phyloP scores from a whole-genome alignment of 92 coral and sea anemone species.

The Muricea muricata region DNA sequence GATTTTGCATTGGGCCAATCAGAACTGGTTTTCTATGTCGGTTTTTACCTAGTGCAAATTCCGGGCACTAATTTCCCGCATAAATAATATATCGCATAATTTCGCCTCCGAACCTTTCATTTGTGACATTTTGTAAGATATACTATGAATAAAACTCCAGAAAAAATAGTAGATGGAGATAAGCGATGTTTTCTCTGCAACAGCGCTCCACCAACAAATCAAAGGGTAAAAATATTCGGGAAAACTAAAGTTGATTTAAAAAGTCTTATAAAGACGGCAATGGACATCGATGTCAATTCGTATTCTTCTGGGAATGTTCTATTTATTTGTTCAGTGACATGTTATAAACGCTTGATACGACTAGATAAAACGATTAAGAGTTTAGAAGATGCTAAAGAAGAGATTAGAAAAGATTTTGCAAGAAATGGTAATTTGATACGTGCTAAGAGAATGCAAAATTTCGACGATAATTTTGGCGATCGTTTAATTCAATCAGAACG shows the following conservation, averaged over 20 bases:
- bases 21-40: too few species aligned
- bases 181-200: constrained; percentile 52
- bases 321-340: constrained; percentile 50
- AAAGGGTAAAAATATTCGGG: constrained; percentile 53
- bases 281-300: constrained; percentile 51
- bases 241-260: constrained; percentile 51
- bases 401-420: constrained; percentile 29
- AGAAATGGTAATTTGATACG: constrained; percentile 24
- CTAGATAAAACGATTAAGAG: constrained; percentile 41
- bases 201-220: constrained; percentile 16
- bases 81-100: neutral
- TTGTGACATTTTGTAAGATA: neutral
- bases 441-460: constrained; percentile 35
- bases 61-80: too few species aligned
- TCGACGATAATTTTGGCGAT: neutral
- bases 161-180: constrained; percentile 31
- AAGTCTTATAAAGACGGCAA: constrained; percentile 47
- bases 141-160: constrained; percentile 44
- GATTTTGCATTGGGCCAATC: neutral
- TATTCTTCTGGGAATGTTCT: constrained; percentile 39
- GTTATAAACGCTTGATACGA: constrained; percentile 49
- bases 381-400: constrained; percentile 19
- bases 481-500: neutral
- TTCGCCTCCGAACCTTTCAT: too few species aligned
- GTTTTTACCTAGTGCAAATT: too few species aligned